Evolutionary conservation across 2,797 vertebrate species (phyloP).

Genomic region (Lagodon rhomboides): DNA sequence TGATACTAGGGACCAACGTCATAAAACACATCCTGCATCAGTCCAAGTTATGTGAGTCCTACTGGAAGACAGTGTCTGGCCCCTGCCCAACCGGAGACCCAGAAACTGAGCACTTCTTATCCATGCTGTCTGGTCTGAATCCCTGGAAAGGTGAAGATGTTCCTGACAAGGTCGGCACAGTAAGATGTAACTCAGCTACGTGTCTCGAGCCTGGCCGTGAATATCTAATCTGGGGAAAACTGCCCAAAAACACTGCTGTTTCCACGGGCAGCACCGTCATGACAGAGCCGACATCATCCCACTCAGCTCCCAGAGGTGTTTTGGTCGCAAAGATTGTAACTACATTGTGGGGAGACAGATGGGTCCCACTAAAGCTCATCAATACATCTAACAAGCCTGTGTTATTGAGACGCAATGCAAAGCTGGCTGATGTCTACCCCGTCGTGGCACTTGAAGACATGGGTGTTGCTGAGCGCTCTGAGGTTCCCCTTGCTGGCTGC

Average conservation of each 20-base stretch:
- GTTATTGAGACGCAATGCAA: constrained; percentile 22
- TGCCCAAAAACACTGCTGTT: constrained; percentile 1
- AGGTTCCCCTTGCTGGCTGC: neutral
- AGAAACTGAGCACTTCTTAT: neutral
- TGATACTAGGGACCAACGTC: neutral
- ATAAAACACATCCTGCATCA: constrained; percentile 15
- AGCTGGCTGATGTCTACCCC: constrained; percentile 39
- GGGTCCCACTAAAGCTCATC: constrained; percentile 41
- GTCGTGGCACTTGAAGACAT: constrained; percentile 3
- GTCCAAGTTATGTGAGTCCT: constrained; percentile 4
- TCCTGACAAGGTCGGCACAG: constrained; percentile 28
- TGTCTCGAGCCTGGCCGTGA: constrained; percentile 32
- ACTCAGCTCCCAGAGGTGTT: neutral
- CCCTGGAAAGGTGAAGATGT: no score
- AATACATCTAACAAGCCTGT: neutral
- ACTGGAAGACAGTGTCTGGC: neutral
- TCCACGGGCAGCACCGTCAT: constrained; percentile 47
- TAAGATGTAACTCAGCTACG: constrained; percentile 40
- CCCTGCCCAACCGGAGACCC: neutral
- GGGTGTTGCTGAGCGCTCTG: neutral
- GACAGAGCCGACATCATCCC: constrained; percentile 24
- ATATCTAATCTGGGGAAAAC: constrained; percentile 31
- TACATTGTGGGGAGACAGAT: constrained; percentile 33
- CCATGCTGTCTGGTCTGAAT: neutral
- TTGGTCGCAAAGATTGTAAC: constrained; percentile 16